Percentiles rank a stretch among this genome's conserved stretches.
Conservation (phyloP, 2,113 vertebrate genomes). For the Oxyura jamaicensis region DNA sequence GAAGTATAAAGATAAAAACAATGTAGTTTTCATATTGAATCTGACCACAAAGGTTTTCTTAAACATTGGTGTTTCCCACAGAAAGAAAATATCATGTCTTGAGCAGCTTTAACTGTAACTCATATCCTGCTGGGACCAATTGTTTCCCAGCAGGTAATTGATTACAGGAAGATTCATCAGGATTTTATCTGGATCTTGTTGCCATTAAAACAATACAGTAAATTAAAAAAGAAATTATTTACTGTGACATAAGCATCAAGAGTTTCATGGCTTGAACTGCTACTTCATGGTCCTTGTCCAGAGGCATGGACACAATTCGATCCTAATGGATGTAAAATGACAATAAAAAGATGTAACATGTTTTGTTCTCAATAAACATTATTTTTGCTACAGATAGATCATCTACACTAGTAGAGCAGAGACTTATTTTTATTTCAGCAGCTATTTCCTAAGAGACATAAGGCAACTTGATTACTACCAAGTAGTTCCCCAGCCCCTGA, state of each 20-base stretch:
- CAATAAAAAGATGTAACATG: conserved; percentile 65
- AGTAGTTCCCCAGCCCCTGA: conserved; percentile 57
- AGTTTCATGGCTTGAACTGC: conserved; percentile 90
- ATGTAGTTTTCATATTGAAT: neutral
- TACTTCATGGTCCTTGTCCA: conserved; percentile 93
- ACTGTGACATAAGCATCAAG: conserved; percentile 88
- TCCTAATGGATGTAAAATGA: conserved; percentile 79
- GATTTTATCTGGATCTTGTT: conserved; percentile 31
- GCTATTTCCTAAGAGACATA: conserved; percentile 63
- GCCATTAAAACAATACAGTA: conserved; percentile 60
- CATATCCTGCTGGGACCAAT: neutral
- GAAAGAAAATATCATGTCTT: conserved; percentile 25
- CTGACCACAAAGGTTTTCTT: neutral
- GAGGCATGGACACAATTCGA: conserved; percentile 90
- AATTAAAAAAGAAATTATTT: conserved; percentile 74
- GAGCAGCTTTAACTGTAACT: conserved; percentile 12
- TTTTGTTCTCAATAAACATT: conserved; percentile 55
- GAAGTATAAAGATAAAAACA: neutral
- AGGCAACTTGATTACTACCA: conserved; percentile 68
- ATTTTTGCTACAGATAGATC: conserved; percentile 52
- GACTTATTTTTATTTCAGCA: conserved; percentile 59
- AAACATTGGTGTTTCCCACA: neutral
- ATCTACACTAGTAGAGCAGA: conserved; percentile 45
- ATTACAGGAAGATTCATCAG: conserved; percentile 30
- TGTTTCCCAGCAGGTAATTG: neutral